A percentile compares a stretch with the other conserved stretches of the same genome.
Evolutionary conservation across 92 coral and sea anemone species (phyloP).

Genomic region (Palythoa grandiflora): DNA sequence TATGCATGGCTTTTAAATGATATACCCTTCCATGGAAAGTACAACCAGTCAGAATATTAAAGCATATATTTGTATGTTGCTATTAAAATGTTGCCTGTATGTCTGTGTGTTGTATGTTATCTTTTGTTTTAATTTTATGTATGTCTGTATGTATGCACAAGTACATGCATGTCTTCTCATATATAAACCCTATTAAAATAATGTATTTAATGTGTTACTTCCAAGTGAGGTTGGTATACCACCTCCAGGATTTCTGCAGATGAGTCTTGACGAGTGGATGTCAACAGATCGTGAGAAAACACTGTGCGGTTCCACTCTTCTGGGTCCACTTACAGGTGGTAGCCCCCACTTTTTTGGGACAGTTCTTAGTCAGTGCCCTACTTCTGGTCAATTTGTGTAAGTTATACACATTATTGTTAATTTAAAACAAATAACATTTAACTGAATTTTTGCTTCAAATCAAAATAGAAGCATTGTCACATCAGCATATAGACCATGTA

Average conservation of each 20-base stretch:
- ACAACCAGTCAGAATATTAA: constrained; percentile 43
- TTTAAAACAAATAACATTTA: constrained; percentile 37
- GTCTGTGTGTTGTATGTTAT: constrained; percentile 14
- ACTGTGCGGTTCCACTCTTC: constrained; percentile 38
- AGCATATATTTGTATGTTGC: constrained; percentile 44
- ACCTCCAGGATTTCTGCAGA: constrained; percentile 49
- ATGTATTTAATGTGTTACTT: constrained; percentile 41
- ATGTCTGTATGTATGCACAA: constrained; percentile 26
- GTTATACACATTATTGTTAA: constrained; percentile 28
- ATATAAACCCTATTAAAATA: constrained; percentile 44
- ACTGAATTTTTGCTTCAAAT: constrained; percentile 9
- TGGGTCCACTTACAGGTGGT: constrained; percentile 45
- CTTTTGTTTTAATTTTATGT: constrained; percentile 44
- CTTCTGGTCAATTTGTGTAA: constrained; percentile 47
- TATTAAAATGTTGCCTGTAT: constrained; percentile 44
- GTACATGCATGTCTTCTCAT: constrained; percentile 27
- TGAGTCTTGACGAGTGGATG: constrained; percentile 49
- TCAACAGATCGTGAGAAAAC: constrained; percentile 42
- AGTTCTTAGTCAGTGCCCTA: constrained; percentile 42
- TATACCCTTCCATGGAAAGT: constrained; percentile 43
- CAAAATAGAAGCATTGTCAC: constrained; percentile 14
- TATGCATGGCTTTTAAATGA: constrained; percentile 29
- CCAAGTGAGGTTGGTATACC: constrained; percentile 44
- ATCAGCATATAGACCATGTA: constrained; percentile 42
- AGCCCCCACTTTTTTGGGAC: constrained; percentile 47